Base-by-base conservation (phyloP, 2,888 invertebrate genomes). In the Achlya flavicornis region DNA sequence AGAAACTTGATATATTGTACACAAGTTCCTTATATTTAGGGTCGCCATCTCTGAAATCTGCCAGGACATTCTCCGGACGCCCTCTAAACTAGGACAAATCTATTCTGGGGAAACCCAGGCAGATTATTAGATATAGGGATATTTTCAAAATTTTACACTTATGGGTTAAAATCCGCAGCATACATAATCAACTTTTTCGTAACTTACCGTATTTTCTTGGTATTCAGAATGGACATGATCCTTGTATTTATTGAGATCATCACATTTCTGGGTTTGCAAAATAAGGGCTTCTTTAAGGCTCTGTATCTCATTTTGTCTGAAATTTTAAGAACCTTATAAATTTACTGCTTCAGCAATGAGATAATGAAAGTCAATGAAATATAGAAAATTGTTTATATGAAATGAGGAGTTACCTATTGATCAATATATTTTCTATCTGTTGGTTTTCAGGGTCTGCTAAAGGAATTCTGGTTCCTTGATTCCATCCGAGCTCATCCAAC, bases 381-480 rank as follows among this genome's bases (percentile, higher is more conserved):
- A 14, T 33, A 59, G 53, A 57, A 60, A 63, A 60, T n/a, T 32
- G 61, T 10, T 62, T 61, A 33, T 57, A 57, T 33, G 32, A 14
- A 33, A 4, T 12, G 33, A n/a, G 38, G 41, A 57, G 53, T 60
- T 76, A 93, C 94, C 92, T 90, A 14, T 83, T 71, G 66, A 92
- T 89, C 26, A 94, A 75, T 32, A 84, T 69, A 33, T 79, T 81
- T 82, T 94, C 94, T 46, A 91, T 75, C 60, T 77, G 79, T 76
- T 92, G 89, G 65, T 98, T 98, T 78, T 96, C 96, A 58, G 95
- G 94, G 89, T 96, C 97, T 0, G 97, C 97, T 68, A 98, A 94
- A 4, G 98, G 98, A 74, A 97, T 95, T 79, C 96, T 96, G 66
- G 97, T 96, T 7, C 97, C 97, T 78, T 96, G 95, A 64, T 95